Base-by-base conservation (phyloP, 2,888 invertebrate species). In the Apotomis capreana region DNA sequence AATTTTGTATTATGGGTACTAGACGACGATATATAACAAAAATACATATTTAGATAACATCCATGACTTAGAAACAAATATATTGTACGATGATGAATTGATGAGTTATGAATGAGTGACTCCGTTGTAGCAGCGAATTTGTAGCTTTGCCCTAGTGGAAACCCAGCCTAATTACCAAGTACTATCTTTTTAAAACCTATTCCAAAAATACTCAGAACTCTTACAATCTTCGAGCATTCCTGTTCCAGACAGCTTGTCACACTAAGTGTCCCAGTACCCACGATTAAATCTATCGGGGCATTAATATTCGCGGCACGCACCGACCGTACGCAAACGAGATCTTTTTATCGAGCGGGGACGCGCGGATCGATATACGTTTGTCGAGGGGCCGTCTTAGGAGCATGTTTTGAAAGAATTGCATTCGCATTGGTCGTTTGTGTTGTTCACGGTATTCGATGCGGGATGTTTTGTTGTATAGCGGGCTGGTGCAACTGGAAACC, bases 261-360 rank as follows among this genome's bases (percentile, higher is more conserved):
- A 77, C 79, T 79, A 80, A 83, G 84, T 81, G 81, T 80, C 78
- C 79, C 83, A 83, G 81, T 82, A 84, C 81, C 82, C 84, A 81
- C 81, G 83, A 78, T 92, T 91, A 89, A 92, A 92, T 92, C 92
- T 91, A 90, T 90, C 87, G 87, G 5, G 88, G 86, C 83, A 89
- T 92, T 92, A 92, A 87, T 87, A 92, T 92, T 88, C 92, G 86
- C 85, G 84, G 86, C 92, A 92, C 92, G 92, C 88, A 85, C 90
- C 82, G 87, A 82, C 87, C 87, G 87, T 87, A 89, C 88, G 90
- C 89, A 85, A 89, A 90, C 86, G 88, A 83, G 90, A 91, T 91
- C 91, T 91, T 91, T 91, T 91, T 91, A 90, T 90, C 89, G 83
- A 81, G 78, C 81, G 77, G 77, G 76, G 77, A 76, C 76, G 80